These are phyloP conservation scores for Halocynthia roretzi DNA, from an alignment of 23 tunicate species.

Conservation along the genomic window DNA sequence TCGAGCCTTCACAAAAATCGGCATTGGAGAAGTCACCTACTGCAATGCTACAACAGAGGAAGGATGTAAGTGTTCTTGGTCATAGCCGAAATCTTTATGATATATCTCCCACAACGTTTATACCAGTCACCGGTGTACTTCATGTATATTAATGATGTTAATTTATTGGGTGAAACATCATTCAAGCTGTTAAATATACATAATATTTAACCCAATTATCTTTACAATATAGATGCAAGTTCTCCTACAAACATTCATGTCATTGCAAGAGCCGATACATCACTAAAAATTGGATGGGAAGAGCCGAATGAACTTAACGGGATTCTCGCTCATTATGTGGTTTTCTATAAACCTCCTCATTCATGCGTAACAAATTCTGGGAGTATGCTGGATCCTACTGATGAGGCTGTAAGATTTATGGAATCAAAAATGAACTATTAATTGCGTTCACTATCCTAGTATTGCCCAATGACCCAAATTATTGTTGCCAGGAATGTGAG, in stretches of 20 bases:
- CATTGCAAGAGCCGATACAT: not conserved
- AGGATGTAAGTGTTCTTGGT: slow-evolving; percentile 47
- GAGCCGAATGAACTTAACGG: slow-evolving; percentile 39
- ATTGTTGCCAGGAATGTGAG: too few species aligned
- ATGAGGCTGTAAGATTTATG: not conserved
- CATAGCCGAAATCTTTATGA: too few species aligned
- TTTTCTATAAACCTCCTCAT: slow-evolving; percentile 14
- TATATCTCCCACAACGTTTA: too few species aligned
- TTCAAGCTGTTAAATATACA: too few species aligned
- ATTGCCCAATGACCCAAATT: too few species aligned
- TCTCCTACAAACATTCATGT: slow-evolving; percentile 1
- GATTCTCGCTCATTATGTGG: slow-evolving; percentile 12
- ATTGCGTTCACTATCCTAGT: too few species aligned
- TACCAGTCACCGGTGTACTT: too few species aligned
- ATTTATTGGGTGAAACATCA: too few species aligned
- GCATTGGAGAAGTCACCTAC: slow-evolving; percentile 9
- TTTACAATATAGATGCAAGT: not conserved
- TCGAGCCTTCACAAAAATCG: slow-evolving; percentile 17
- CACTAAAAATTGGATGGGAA: slow-evolving; percentile 20
- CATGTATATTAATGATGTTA: too few species aligned
- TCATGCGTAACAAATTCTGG: slow-evolving; percentile 15
- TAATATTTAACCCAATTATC: not conserved
- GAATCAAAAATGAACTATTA: not conserved
- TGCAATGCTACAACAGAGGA: slow-evolving; percentile 29
- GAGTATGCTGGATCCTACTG: not conserved